Evolutionary conservation across 2,888 invertebrate species (phyloP), one percentile per base, ranked within the genome.

Genomic region (Coleophora deauratella): DNA sequence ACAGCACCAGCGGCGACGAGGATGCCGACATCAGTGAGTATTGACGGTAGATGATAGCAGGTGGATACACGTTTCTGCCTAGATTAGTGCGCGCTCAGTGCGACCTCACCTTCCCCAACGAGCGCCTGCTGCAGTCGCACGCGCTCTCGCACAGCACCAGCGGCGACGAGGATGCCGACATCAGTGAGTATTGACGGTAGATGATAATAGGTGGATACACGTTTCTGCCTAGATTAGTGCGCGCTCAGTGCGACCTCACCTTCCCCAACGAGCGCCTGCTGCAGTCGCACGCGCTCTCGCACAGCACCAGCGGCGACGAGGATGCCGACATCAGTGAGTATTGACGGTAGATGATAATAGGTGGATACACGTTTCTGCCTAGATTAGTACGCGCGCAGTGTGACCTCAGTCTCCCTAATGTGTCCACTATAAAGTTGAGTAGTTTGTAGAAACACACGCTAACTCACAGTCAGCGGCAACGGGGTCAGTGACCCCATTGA

Each of bases 81-180:
- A n/a, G n/a, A n/a, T n/a, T 48, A 48, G 28, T 55, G 46, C 74
- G 77, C 54, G 42, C 45, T 31, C 49, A 49, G 51, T 75, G 76
- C 62, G 64, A 60, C 44, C 54, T 53, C 12, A 49, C 51, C 38
- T 62, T 70, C 59, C 53, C 59, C 45, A 60, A 42, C 52, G 68
- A 65, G 53, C 52, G 59, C 0, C 51, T 53, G 51, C 57, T 69
- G 50, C 57, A 54, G 45, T 58, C 62, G 14, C 66, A 72, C 50
- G 54, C 60, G 33, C 28, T 14, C 30, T 34, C 27, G 9, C 41
- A 45, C 30, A 35, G 10, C 31, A 2, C 38, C 33, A 34, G 43
- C 37, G 42, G 41, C 9, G 50, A 43, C 4, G 42, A 42, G 11
- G 51, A 52, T n/a, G 50, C 49, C 14, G 52, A 52, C 27, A n/a